Evolutionary conservation across 2,888 invertebrate species (phyloP).

Genomic region (Oxycera nigricornis): DNA sequence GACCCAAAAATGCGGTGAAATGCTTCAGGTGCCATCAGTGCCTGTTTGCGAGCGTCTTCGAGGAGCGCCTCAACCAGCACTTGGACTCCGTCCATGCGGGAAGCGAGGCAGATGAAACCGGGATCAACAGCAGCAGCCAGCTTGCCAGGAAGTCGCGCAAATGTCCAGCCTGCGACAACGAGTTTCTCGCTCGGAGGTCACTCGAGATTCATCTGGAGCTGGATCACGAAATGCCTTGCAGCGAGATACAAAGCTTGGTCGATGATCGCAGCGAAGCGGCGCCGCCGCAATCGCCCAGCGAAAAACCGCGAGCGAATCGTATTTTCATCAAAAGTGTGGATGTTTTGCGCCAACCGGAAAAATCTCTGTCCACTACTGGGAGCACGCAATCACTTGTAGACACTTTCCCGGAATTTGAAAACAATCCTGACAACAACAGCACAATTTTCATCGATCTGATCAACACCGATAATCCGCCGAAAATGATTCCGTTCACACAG

Average conservation of each 20-base stretch:
- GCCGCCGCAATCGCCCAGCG: slow-evolving; percentile 21
- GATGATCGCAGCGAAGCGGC: background rate
- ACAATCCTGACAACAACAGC: slow-evolving; percentile 33
- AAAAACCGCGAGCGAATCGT: slow-evolving; percentile 53
- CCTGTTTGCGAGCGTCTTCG: slow-evolving; percentile 55
- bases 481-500: background rate
- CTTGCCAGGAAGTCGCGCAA: slow-evolving; percentile 58
- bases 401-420: background rate
- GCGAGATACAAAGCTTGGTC: slow-evolving; percentile 67
- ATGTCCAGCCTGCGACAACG: slow-evolving; percentile 73
- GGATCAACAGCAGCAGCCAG: slow-evolving; percentile 56
- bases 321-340: slow-evolving; percentile 61
- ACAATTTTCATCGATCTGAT: slow-evolving; percentile 47
- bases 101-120: background rate
- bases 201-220: slow-evolving; percentile 70
- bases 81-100: slow-evolving; percentile 39
- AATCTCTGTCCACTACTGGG: background rate
- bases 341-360: slow-evolving; percentile 56
- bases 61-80: slow-evolving; percentile 50
- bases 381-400: background rate
- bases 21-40: slow-evolving; percentile 56
- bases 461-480: slow-evolving; percentile 32
- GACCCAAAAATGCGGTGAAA: slow-evolving; percentile 42
- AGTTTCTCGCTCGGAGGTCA: slow-evolving; percentile 70
- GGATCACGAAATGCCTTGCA: slow-evolving; percentile 72